Evolutionary conservation across 1,140 invertebrate species (phyloP).

Genomic region (Eupeodes corollae): DNA sequence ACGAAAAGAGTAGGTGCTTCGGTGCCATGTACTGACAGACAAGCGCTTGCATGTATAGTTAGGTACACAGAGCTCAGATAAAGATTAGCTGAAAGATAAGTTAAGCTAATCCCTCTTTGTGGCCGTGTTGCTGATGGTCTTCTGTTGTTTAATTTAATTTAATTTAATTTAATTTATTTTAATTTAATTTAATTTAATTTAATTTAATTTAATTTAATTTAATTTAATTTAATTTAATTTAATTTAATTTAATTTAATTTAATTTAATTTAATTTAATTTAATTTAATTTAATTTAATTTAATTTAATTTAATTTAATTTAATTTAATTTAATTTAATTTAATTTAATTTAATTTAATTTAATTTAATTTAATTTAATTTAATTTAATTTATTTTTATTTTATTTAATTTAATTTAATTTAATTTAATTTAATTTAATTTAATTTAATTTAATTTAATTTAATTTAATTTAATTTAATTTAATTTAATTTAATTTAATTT

Average conservation of each 20-base stretch:
- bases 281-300: neutral
- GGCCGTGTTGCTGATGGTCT: no score
- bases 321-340: neutral
- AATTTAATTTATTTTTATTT: neutral
- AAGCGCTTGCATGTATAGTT: no score
- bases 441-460: neutral
- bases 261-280: neutral
- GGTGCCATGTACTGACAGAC: no score
- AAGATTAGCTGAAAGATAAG: no score
- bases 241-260: neutral
- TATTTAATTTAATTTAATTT: neutral
- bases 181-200: neutral
- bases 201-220: neutral
- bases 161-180: neutral
- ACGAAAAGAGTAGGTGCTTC: no score
- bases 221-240: neutral
- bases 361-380: neutral
- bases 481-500: neutral
- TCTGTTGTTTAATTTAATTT: neutral
- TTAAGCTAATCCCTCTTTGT: no score
- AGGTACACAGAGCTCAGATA: no score
- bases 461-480: neutral
- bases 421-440: neutral
- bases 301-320: neutral
- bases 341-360: neutral